A percentile compares a stretch with the other conserved stretches of the same genome.
These are phyloP conservation scores for Agelaius phoeniceus DNA, from an alignment of 2,113 vertebrate genomes.

Conservation along the genomic window DNA sequence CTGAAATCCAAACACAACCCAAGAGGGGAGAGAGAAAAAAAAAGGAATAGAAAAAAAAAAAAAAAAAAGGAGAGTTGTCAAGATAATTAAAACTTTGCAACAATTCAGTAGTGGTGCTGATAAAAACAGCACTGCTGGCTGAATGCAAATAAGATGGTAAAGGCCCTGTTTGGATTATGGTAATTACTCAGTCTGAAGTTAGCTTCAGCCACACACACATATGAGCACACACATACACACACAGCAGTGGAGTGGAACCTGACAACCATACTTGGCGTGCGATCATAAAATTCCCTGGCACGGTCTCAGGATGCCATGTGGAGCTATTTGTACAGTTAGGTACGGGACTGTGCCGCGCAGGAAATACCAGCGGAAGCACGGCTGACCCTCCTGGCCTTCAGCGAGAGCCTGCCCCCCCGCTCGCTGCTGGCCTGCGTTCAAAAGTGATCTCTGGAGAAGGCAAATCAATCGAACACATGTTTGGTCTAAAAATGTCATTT, in stretches of 20 bases:
- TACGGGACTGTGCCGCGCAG: slow-evolving; percentile 60
- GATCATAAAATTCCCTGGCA: slow-evolving; percentile 72
- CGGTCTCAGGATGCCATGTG: slow-evolving; percentile 59
- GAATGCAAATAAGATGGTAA: slow-evolving; percentile 69
- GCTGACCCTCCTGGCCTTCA: slow-evolving; percentile 57
- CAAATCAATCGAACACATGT: slow-evolving; percentile 72
- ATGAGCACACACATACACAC: slow-evolving; percentile 66
- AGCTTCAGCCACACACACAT: slow-evolving; percentile 78
- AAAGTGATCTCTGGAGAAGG: slow-evolving; percentile 69
- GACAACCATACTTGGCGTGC: slow-evolving; percentile 78
- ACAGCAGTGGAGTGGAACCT: slow-evolving; percentile 71
- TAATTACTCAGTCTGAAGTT: slow-evolving; percentile 83
- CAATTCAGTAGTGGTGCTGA: slow-evolving; percentile 61
- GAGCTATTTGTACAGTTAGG: slow-evolving; percentile 71
- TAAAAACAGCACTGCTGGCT: slow-evolving; percentile 75
- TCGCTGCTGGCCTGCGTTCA: slow-evolving; percentile 51
- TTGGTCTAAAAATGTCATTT: slow-evolving; percentile 72
- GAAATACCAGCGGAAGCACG: slow-evolving; percentile 66
- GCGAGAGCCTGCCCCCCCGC: slow-evolving; percentile 13
- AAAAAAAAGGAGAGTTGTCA: slow-evolving; percentile 50
- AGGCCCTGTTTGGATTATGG: slow-evolving; percentile 77
- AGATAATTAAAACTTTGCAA: slow-evolving; percentile 63
- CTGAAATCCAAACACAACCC: slow-evolving; percentile 55
- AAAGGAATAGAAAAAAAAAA: neutral
- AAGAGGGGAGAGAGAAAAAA: neutral